A percentile compares a stretch with the other conserved stretches of the same genome.
Evolutionary conservation across 2,797 vertebrate species (phyloP).

Genomic region (Pangasius macronema): DNA sequence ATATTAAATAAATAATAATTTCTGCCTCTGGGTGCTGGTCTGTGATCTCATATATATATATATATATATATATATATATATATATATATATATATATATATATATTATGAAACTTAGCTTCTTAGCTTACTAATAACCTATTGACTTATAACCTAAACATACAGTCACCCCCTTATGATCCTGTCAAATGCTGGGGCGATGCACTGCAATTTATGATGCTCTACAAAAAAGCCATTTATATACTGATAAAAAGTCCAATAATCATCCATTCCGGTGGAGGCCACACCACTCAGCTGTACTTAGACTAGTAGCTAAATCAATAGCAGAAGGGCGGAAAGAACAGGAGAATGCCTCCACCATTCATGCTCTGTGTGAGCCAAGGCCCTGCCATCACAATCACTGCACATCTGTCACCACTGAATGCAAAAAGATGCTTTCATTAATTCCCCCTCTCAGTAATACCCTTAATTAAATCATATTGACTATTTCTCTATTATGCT

Average conservation of each 20-base stretch:
- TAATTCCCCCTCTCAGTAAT: constrained; percentile 63
- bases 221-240: not conserved
- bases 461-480: constrained; percentile 66
- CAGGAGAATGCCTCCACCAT: constrained; percentile 26
- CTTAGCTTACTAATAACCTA: not conserved
- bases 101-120: no score
- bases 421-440: constrained; percentile 58
- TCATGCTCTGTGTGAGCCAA: constrained; percentile 35
- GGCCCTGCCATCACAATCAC: constrained; percentile 56
- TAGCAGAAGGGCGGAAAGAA: constrained; percentile 40
- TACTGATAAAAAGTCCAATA: constrained; percentile 34
- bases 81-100: no score
- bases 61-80: no score
- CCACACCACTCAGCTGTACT: constrained; percentile 41
- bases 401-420: constrained; percentile 62
- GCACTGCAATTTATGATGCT: not conserved
- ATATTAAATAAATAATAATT: no score
- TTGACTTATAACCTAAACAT: not conserved
- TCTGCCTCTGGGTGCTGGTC: no score
- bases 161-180: not conserved
- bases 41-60: no score
- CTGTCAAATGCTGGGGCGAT: not conserved
- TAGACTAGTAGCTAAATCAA: constrained; percentile 41
- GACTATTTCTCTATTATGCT: constrained; percentile 63
- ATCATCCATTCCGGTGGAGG: constrained; percentile 46